Evolutionary conservation across 2,113 vertebrate species (phyloP).

Genomic region (Perccottus glenii): DNA sequence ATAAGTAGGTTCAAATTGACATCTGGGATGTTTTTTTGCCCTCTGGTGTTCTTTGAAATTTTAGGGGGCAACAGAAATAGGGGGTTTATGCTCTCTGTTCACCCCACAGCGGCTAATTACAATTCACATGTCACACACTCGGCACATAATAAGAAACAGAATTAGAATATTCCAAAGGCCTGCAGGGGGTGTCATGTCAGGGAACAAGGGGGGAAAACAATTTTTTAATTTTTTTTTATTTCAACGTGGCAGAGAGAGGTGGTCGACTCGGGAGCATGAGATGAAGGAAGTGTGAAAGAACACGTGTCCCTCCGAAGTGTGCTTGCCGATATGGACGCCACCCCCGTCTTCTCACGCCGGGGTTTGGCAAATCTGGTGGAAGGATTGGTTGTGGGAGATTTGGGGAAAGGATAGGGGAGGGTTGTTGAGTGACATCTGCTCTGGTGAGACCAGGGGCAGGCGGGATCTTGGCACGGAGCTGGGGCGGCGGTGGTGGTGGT

Average conservation of each 20-base stretch:
- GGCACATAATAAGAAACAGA: slow-evolving; percentile 74
- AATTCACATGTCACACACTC: slow-evolving; percentile 79
- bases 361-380: slow-evolving; percentile 26
- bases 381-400: slow-evolving; percentile 13
- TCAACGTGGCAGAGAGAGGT: slow-evolving; percentile 50
- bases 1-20: neutral
- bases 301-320: slow-evolving; percentile 58
- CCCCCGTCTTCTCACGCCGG: slow-evolving; percentile 74
- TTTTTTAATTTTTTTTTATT: slow-evolving; percentile 9
- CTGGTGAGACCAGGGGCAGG: slow-evolving; percentile 83
- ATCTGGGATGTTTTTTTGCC: slow-evolving; percentile 17
- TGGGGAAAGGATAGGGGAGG: slow-evolving; percentile 52
- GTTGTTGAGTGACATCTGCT: slow-evolving; percentile 93
- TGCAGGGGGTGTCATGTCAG: slow-evolving; percentile 73
- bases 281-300: slow-evolving; percentile 51
- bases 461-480: slow-evolving; percentile 67
- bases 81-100: slow-evolving; percentile 62
- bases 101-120: slow-evolving; percentile 80
- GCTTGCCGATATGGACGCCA: slow-evolving; percentile 65
- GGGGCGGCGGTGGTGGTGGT: slow-evolving; percentile 59
- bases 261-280: slow-evolving; percentile 38
- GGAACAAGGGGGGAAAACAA: slow-evolving; percentile 65
- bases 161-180: slow-evolving; percentile 78
- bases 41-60: slow-evolving; percentile 8
- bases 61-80: neutral